Evolutionary conservation across 2,797 vertebrate species (phyloP).

Genomic region (Hydrolagus colliei): DNA sequence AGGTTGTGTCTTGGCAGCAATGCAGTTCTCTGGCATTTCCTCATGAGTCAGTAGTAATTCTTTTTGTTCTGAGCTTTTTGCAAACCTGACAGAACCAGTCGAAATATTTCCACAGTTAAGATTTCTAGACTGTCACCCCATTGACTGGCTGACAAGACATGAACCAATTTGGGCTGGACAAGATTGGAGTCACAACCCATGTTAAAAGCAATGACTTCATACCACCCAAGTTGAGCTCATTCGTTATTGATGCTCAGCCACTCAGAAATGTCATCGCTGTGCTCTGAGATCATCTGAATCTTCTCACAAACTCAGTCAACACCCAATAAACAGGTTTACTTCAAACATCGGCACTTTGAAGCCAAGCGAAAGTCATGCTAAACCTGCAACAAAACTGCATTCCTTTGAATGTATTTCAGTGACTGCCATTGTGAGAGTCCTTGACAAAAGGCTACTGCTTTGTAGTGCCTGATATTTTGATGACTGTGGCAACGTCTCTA

Average conservation of each 20-base stretch:
- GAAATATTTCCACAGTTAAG: not conserved
- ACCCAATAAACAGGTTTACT: not conserved
- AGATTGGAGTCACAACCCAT: not conserved
- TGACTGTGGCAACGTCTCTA: not conserved
- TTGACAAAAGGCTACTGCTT: not conserved
- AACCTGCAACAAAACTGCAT: not conserved
- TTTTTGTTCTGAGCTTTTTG: constrained; percentile 5
- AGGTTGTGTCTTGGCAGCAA: not conserved
- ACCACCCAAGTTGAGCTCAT: constrained; percentile 23
- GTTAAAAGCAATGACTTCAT: constrained; percentile 1
- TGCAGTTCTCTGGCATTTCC: not conserved
- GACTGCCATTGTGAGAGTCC: not conserved
- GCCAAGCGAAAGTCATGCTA: not conserved
- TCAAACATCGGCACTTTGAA: not conserved
- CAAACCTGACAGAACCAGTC: not conserved
- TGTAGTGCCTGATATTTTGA: not conserved
- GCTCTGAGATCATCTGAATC: not conserved
- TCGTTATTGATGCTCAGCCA: constrained; percentile 11
- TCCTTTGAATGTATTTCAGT: not conserved
- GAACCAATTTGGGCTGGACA: not conserved
- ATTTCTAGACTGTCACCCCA: not conserved
- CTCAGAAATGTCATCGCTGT: constrained; percentile 7
- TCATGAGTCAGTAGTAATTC: not conserved
- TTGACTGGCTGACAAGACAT: not conserved
- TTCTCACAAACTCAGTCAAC: not conserved